Evolutionary conservation across 2,113 vertebrate genomes (phyloP).

Genomic region (Phalacrocorax aristotelis): DNA sequence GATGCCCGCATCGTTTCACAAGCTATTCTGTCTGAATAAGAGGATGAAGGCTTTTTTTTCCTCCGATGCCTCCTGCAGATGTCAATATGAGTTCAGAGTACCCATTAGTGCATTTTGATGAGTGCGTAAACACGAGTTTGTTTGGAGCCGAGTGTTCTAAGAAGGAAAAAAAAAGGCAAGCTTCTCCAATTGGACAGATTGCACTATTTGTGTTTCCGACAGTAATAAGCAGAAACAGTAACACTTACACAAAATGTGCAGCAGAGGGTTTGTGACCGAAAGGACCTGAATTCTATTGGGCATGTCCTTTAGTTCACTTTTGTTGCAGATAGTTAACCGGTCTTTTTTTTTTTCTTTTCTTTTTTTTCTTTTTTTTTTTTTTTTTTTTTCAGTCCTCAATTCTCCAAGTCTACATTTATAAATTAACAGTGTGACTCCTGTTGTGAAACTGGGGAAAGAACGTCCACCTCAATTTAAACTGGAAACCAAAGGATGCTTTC

Average conservation of each 20-base stretch:
- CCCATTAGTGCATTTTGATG: slow-evolving; percentile 89
- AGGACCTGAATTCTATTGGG: slow-evolving; percentile 75
- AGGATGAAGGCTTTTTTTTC: slow-evolving; percentile 68
- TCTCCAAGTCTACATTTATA: slow-evolving; percentile 84
- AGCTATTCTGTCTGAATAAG: slow-evolving; percentile 77
- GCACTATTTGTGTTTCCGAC: slow-evolving; percentile 86
- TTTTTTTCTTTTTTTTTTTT: slow-evolving; percentile 41
- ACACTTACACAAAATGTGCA: slow-evolving; percentile 90
- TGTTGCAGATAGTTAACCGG: slow-evolving; percentile 73
- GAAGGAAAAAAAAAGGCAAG: slow-evolving; percentile 79
- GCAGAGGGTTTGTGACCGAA: slow-evolving; percentile 79
- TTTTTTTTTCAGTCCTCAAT: slow-evolving; percentile 74
- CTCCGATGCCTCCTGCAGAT: slow-evolving; percentile 84
- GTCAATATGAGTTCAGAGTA: slow-evolving; percentile 84
- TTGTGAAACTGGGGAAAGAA: slow-evolving; percentile 84
- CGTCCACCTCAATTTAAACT: slow-evolving; percentile 87
- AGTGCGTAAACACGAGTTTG: slow-evolving; percentile 82
- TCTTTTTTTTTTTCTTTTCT: slow-evolving; percentile 57
- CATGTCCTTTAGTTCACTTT: slow-evolving; percentile 73
- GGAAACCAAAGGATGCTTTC: slow-evolving; percentile 87
- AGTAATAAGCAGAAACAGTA: slow-evolving; percentile 81
- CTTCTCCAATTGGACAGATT: slow-evolving; percentile 85
- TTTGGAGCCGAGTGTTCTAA: slow-evolving; percentile 82
- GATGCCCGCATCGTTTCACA: slow-evolving; percentile 80
- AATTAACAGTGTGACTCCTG: slow-evolving; percentile 88